Evolutionary conservation across 2,113 vertebrate genomes (phyloP).

Genomic region (Grallaria varia): DNA sequence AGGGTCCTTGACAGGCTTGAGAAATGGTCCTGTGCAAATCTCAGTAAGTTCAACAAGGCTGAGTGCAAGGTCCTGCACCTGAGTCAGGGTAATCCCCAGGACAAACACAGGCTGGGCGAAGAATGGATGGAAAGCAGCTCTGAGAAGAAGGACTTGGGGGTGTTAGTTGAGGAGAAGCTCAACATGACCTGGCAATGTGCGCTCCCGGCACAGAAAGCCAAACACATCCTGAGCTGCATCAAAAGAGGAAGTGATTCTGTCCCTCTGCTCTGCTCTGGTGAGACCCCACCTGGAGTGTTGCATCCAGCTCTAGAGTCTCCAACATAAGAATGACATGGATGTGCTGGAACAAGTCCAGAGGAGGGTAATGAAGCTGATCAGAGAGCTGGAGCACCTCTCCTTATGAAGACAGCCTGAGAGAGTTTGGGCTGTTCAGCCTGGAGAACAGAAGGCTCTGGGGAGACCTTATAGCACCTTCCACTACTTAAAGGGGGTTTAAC

Average conservation of each 20-base stretch:
- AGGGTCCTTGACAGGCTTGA: not conserved
- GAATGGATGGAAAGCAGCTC: not conserved
- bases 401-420: not conserved
- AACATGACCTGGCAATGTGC: not conserved
- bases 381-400: not conserved
- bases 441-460: not conserved
- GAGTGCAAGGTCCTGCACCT: not conserved
- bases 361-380: not conserved
- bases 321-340: not conserved
- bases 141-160: not conserved
- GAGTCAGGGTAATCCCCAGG: not conserved
- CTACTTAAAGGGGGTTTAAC: not conserved
- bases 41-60: not conserved
- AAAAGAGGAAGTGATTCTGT: not conserved
- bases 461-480: not conserved
- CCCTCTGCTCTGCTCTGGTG: not conserved
- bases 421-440: not conserved
- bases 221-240: fast-evolving
- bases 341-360: not conserved
- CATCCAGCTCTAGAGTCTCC: not conserved
- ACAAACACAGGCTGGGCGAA: not conserved
- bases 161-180: not conserved
- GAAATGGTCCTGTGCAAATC: not conserved
- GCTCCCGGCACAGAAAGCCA: not conserved
- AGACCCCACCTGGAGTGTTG: not conserved